Evolutionary conservation across 2,113 vertebrate species (phyloP), one percentile per base, ranked within the genome.

Genomic region (Astur gentilis): DNA sequence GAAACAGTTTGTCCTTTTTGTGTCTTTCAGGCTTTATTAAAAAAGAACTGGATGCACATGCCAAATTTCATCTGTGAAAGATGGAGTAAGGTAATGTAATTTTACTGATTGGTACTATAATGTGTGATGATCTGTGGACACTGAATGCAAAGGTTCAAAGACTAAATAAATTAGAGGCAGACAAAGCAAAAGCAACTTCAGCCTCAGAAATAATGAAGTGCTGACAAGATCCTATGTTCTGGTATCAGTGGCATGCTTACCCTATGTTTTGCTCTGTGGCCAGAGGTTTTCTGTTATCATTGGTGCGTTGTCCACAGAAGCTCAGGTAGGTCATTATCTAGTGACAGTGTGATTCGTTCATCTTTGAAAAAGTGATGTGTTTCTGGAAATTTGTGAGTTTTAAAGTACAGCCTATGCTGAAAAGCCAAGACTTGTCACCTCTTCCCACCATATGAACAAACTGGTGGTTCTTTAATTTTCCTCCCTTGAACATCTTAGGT

Each of bases 21-120:
- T 96, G 42, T 96, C 57, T 97, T 97, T 96, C 93, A 96, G 95
- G 44, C 55, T 93, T 86, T 38, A 42, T 87, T 89, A 26, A 65
- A 79, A 76, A 87, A 67, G 44, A 87, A 76, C 58, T 66, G 86
- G 60, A 45, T 91, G n/a, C 52, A 45, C 34, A 34, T 89, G 65
- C 38, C 3, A 8, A 57, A 65, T 90, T 84, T 80, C 7, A 52
- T 40, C 62, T 70, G 27, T 71, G 57, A 67, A 92, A 81, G 66
- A 40, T 44, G 32, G 54, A 94, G 36, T 66, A 93, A 97, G 93
- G 90, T 95, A 96, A 90, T 45, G 38, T 9, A 42, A 36, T 78
- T 84, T 69, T 72, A 73, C 36, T 83, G 61, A 8, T 50, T 89
- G 19, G 16, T 93, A 4, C 44, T 82, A 1, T 72, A 69, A n/a